Evolutionary conservation across 2,113 vertebrate genomes (phyloP), one percentile per base, ranked within the genome.

Genomic region (Terrapene triunguis): DNA sequence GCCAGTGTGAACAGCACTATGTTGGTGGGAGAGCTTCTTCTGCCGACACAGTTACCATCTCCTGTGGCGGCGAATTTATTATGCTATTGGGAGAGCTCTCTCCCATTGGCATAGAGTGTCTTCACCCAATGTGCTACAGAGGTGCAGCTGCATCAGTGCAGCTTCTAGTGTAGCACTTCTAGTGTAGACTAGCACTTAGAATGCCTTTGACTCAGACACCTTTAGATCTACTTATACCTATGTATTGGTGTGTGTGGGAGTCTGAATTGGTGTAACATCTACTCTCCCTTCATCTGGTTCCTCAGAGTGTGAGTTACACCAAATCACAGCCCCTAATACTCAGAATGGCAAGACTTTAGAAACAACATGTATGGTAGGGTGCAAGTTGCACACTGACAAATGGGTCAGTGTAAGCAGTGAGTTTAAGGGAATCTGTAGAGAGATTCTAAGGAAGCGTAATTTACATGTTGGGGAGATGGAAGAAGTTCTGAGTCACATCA

Each of bases 351-450:
- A 54, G 29, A 54, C 14, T 29, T 42, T 48, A 81, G 29, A 82
- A 3, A 81, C 8, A 1, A 38, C 42, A 12, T 78, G 8, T 6
- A 53, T 3, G 7, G 29, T 47, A 65, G 3, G 0, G 2, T 29
- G 42, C 80, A 25, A 83, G 4, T 50, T 85, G 22, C 7, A 54
- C 38, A 10, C 47, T 87, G 76, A 83, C 24, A 93, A 91, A 81
- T 1, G 48, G 76, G 1, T 55, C 25, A 54, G 9, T 53, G 84
- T 50, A 94, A 92, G 88, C 72, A 38, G 27, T 59, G 22, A 38
- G 13, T 89, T 92, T 91, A 79, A 94, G 93, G 83, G 3, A 53
- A 90, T 84, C 88, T 55, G 3, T 50, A 91, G 82, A 95, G 54
- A 76, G n/a, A 55, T 57, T 93, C 95, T 94, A 80, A 59, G 32